Evolutionary conservation across 2,797 vertebrate species (phyloP).

Genomic region (Cirrhinus molitorella): DNA sequence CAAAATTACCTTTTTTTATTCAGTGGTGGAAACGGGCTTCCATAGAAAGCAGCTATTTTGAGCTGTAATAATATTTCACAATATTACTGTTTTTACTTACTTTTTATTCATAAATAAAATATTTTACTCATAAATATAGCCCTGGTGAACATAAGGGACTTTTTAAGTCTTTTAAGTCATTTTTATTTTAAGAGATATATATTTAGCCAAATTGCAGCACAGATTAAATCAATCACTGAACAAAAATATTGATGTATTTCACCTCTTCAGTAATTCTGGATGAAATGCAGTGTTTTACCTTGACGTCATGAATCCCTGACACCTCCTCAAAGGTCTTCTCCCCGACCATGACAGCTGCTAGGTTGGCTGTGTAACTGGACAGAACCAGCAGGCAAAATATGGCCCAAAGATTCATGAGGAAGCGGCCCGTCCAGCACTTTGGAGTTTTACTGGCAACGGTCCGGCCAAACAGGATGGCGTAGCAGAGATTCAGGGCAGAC

Average conservation of each 20-base stretch:
- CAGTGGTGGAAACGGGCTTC: no score
- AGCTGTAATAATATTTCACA: not conserved
- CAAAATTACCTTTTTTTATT: no score
- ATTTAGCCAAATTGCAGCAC: not conserved
- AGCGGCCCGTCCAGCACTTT: conserved; percentile 90
- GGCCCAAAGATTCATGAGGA: conserved; percentile 92
- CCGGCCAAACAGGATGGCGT: conserved; percentile 93
- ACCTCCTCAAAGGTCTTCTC: conserved; percentile 90
- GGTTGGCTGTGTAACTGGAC: conserved; percentile 89
- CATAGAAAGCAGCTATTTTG: not conserved
- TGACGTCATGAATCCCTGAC: conserved; percentile 89
- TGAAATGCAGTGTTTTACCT: conserved; percentile 72
- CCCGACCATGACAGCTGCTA: conserved; percentile 91
- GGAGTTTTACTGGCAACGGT: conserved; percentile 90
- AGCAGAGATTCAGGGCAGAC: conserved; percentile 95
- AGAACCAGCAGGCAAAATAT: conserved; percentile 89
- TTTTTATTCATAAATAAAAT: not conserved
- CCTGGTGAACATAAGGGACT: not conserved
- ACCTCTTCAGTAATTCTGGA: not conserved
- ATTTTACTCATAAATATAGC: conserved; percentile 7
- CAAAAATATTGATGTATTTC: not conserved
- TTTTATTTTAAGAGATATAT: not conserved
- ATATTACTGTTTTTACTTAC: not conserved
- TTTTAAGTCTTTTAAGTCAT: no score
- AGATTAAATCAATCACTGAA: not conserved